Evolutionary conservation across 2,113 vertebrate species (phyloP).

Genomic region (Anser cygnoides): DNA sequence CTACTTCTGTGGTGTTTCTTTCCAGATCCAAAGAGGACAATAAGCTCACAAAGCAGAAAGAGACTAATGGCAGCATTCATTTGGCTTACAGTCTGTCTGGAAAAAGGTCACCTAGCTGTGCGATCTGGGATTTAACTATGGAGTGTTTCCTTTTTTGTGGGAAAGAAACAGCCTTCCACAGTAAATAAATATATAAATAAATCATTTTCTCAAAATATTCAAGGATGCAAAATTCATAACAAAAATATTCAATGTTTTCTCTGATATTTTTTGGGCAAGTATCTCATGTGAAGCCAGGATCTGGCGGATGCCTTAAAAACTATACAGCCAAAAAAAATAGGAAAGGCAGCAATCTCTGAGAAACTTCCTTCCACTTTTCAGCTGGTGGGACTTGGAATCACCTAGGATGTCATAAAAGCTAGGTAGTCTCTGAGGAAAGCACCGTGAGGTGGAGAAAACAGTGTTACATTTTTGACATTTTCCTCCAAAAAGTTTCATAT

Average conservation of each 20-base stretch:
- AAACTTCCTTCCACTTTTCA: neutral
- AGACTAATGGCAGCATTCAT: neutral
- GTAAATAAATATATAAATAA: neutral
- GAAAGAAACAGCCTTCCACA: neutral
- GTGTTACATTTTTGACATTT: neutral
- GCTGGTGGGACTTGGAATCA: neutral
- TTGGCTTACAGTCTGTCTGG: neutral
- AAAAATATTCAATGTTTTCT: constrained; percentile 11
- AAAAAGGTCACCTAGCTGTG: neutral
- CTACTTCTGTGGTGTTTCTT: neutral
- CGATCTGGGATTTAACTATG: neutral
- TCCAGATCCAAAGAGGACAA: neutral
- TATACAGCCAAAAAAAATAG: neutral
- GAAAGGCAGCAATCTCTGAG: neutral
- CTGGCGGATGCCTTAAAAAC: neutral
- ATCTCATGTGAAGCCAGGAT: neutral
- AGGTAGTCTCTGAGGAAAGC: neutral
- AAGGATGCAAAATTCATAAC: neutral
- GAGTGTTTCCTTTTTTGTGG: neutral
- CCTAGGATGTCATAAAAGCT: neutral
- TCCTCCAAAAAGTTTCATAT: neutral
- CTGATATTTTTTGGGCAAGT: neutral
- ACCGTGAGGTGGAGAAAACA: neutral
- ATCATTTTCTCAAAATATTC: neutral
- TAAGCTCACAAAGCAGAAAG: neutral